phyloP scores from a whole-genome alignment of 2,888 invertebrate species.

The Temnothorax unifasciatus region DNA sequence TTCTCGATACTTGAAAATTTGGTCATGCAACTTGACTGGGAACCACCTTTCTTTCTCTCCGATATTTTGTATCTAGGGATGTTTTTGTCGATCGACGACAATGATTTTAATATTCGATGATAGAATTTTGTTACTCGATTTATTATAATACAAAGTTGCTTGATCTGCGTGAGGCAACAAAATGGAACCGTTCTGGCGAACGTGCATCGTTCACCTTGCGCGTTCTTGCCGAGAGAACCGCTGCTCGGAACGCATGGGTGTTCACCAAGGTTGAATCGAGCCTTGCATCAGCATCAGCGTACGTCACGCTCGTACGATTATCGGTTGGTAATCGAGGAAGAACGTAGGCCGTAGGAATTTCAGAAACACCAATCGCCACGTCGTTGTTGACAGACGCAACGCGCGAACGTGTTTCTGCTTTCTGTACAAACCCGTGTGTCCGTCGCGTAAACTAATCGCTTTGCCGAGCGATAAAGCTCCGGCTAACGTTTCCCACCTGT shows the following conservation, averaged over 20 bases:
- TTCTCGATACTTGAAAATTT: not conserved
- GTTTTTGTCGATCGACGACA: not conserved
- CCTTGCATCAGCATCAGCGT: conserved; percentile 52
- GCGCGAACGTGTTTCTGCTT: conserved; percentile 1
- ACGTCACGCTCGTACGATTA: conserved; percentile 58
- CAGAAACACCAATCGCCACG: conserved; percentile 29
- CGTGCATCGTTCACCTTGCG: conserved; percentile 20
- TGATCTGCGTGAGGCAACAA: not conserved
- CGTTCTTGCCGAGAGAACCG: conserved; percentile 54
- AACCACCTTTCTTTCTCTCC: not conserved
- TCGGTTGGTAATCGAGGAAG: conserved; percentile 58
- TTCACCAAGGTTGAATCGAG: conserved; percentile 69
- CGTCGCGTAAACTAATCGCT: not conserved
- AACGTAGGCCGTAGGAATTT: conserved; percentile 70
- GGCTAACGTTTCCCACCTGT: not conserved
- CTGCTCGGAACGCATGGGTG: conserved; percentile 62
- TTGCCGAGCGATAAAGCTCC: not conserved
- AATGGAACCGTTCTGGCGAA: conserved; percentile 8
- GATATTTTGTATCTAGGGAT: no score
- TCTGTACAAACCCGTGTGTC: not conserved
- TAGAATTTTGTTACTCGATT: not conserved
- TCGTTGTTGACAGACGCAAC: conserved; percentile 10
- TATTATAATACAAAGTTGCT: not conserved
- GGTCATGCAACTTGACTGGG: not conserved
- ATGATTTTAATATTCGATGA: not conserved